Evolutionary conservation across 2,797 vertebrate species (phyloP), one percentile per base, ranked within the genome.

Genomic region (Kryptopterus vitreolus): DNA sequence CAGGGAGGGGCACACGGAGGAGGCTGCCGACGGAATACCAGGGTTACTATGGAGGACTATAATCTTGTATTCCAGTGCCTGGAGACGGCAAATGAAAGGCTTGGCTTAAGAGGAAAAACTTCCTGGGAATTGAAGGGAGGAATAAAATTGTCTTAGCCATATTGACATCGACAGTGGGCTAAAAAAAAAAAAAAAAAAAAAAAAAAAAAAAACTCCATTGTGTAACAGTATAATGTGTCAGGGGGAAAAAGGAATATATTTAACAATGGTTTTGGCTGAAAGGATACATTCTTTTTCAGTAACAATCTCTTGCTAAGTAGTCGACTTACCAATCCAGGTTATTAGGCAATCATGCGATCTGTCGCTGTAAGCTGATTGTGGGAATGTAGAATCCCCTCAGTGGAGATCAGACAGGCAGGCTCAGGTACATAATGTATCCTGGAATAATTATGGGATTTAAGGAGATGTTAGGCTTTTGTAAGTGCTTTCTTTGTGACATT

Each of bases 381-480:
- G 78, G 88, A 89, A 88, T 86, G 85, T 88, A 80, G 85, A 92
- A 92, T 92, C 91, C 90, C 89, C 80, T 91, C 87, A 82, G 86
- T 87, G 87, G 86, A 88, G 89, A 90, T 88, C 90, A 91, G 90
- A 92, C 91, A 89, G 91, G 80, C 85, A 86, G 87, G 87, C 86
- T 89, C 90, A 93, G 90, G 91, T 92, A 92, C 90, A 92, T 89
- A 89, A 90, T 91, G 88, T 90, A 91, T 91, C 91, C 90, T 82
- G 83, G 87, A 90, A 92, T 92, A 93, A 94, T 93, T 93, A 93
- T 87, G 86, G 90, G 91, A 93, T 94, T 94, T 92, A 91, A 85
- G 77, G 79, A 91, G 88, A 92, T 92, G 89, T 92, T 89, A 83
- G 90, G 88, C 91, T 91, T n/a, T 92, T 92, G 92, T 93, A 88